Evolutionary conservation across 2,888 invertebrate genomes (phyloP).

Genomic region (Deladenus siricidicola): DNA sequence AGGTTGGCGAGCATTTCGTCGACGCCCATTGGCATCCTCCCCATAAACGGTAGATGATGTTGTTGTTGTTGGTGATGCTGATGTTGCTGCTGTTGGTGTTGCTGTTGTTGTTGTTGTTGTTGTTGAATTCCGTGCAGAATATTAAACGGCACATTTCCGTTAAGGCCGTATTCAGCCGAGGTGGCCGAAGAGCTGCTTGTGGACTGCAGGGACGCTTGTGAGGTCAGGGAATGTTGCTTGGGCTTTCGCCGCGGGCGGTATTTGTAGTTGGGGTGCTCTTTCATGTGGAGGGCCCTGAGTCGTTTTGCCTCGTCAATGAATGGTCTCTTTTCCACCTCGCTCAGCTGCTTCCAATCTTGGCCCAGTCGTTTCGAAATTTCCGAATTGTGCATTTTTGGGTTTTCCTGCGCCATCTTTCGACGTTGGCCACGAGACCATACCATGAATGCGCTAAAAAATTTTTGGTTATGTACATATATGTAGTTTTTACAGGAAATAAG

Average conservation of each 20-base stretch:
- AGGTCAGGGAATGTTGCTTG: no score
- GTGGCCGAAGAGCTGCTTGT: no score
- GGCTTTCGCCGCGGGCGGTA: slow-evolving; percentile 51
- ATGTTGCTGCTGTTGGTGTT: no score
- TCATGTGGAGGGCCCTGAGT: slow-evolving; percentile 94
- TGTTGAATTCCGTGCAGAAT: no score
- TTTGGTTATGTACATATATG: neutral
- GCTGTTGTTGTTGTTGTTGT: no score
- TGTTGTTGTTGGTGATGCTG: no score
- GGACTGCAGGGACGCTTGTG: no score
- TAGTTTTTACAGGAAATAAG: neutral
- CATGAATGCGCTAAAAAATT: slow-evolving; percentile 36
- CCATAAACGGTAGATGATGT: no score
- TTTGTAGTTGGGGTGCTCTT: slow-evolving; percentile 57
- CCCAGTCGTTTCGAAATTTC: slow-evolving; percentile 92
- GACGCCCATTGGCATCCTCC: no score
- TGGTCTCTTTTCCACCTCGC: slow-evolving; percentile 88
- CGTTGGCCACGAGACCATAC: slow-evolving; percentile 52
- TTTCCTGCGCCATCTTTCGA: slow-evolving; percentile 52
- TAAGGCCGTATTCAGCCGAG: no score
- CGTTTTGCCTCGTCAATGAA: slow-evolving; percentile 98
- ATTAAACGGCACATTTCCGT: no score
- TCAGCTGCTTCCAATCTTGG: slow-evolving; percentile 93
- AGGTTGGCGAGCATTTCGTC: no score
- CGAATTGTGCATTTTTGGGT: slow-evolving; percentile 43